Percentiles rank a stretch among this genome's conserved stretches.
Evolutionary conservation across 1,140 invertebrate genomes (phyloP).

Genomic region (Drosophila pachea): DNA sequence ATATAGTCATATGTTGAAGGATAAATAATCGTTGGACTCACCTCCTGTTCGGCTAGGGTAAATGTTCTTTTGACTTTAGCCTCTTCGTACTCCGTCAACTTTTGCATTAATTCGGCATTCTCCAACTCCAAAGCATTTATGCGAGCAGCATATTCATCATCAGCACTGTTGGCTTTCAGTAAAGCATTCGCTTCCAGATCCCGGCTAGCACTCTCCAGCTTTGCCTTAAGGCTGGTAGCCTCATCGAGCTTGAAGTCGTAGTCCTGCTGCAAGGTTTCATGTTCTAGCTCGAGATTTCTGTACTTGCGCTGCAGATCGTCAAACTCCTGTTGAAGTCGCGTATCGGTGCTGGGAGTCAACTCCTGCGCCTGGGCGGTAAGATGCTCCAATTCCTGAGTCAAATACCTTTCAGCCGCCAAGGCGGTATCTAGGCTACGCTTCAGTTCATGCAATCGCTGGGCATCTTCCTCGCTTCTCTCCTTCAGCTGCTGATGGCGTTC

Average conservation of each 20-base stretch:
- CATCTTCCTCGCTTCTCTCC: slow-evolving; percentile 52
- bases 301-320: slow-evolving; percentile 62
- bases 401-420: slow-evolving; percentile 57
- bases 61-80: slow-evolving; percentile 52
- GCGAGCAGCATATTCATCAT: slow-evolving; percentile 48
- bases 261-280: slow-evolving; percentile 59
- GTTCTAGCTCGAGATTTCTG: slow-evolving; percentile 40
- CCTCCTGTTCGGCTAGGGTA: slow-evolving; percentile 66
- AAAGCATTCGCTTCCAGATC: slow-evolving; percentile 17
- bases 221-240: slow-evolving; percentile 14
- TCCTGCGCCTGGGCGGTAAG: slow-evolving; percentile 27
- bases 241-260: slow-evolving; percentile 57
- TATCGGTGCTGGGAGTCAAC: not conserved
- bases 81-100: slow-evolving; percentile 64
- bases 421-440: slow-evolving; percentile 71
- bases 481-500: slow-evolving; percentile 59
- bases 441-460: slow-evolving; percentile 68
- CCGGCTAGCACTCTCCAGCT: slow-evolving; percentile 35
- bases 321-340: slow-evolving; percentile 43
- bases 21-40: slow-evolving; percentile 6
- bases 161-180: slow-evolving; percentile 15
- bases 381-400: slow-evolving; percentile 72
- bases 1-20: not conserved
- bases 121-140: slow-evolving; percentile 51
- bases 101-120: slow-evolving; percentile 67